Base-by-base conservation (phyloP, 1,140 invertebrate genomes). In the Caenorhabditis remanei region DNA sequence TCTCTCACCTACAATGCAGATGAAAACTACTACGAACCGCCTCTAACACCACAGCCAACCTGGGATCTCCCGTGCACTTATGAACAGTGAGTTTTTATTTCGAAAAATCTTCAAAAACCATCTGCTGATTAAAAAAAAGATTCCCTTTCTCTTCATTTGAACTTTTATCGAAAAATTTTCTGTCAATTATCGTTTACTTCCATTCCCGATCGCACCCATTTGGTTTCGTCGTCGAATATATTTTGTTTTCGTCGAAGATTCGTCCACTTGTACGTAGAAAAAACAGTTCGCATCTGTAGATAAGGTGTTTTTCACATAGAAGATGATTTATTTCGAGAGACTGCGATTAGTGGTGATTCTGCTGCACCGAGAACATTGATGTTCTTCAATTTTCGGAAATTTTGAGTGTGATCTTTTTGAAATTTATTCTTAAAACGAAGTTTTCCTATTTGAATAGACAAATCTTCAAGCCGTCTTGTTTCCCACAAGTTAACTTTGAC, bases 1-100 rank as follows among this genome's bases (percentile, higher is more conserved):
- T 32, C 65, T 71, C 19, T 16, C 65, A 13, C 11, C 11, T 50
- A 50, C 71, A 32, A 24, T 9, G 4, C 43, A 11, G 16, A 21
- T 13, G 46, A 79, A 19, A 50, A 48, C 40, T 50, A 43, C 71
- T 79, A 50, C 71, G 71, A 79, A 8, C 14, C 71, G n/a, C 71
- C 71, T 1, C 6, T 5, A 21, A 79, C 71, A 4, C 71, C 71
- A 6, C 19, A 19, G 21, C 71, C 71, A 24, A 79, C 71, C 16
- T 79, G 71, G 71, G 71, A 79, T 50, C 8, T 9, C 4, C 32
- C 56, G 16, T 8, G 0, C 3, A 19, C 1, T 1, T 21, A 50
- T 48, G 11, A 50, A 21, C 0, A 3, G 71, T 79, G 19, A 79
- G 71, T 48, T 79, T 79, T 79, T 46, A 40, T 40, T 65, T 40